Base-by-base conservation (phyloP, 2,113 vertebrate genomes). In the Crotalus horridus region DNA sequence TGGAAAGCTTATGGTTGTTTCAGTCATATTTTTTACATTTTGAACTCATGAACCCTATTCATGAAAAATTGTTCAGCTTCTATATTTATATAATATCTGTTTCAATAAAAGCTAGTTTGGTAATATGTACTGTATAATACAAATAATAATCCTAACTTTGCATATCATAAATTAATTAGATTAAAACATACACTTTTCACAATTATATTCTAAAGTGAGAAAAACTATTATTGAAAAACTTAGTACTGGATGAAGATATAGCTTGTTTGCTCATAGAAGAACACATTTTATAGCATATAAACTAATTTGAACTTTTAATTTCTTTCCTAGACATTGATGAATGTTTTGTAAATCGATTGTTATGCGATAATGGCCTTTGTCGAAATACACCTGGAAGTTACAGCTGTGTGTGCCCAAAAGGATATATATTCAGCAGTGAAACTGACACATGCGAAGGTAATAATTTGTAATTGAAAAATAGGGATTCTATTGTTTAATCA, bases 371-470 rank as follows among this genome's bases (percentile, higher is more conserved):
- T 0, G 98, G 98, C 2, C 94, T 98, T 8, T 98, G 98, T 92
- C 91, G 96, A 74, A 98, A 98, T 91, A 96, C 93, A 69, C 98
- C 96, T 10, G 98, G 98, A 59, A 98, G 98, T 93, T 98, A 97
- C 94, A 98, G 95, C 95, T 98, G 98, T 92, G 96, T 96, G 92
- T 98, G 98, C 88, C 98, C 97, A n/a, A 96, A 95, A 90, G 98
- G 98, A 6, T 98, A 96, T 88, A 24, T 97, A n/a, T 98, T 98
- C 95, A 97, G 96, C 90, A 87, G 93, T 0, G 97, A 98, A 90
- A 97, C 97, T 2, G 97, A 98, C 86, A 97, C 97, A 0, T 98
- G 98, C 85, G 98, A 98, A 97, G 98, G 98, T 98, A 95, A 98
- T 94, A 46, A 89, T 10, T 85, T 55, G 59, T 21, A 21, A 0